phyloP scores from a whole-genome alignment of 2,888 invertebrate genomes.

The Zelleria hepariella region DNA sequence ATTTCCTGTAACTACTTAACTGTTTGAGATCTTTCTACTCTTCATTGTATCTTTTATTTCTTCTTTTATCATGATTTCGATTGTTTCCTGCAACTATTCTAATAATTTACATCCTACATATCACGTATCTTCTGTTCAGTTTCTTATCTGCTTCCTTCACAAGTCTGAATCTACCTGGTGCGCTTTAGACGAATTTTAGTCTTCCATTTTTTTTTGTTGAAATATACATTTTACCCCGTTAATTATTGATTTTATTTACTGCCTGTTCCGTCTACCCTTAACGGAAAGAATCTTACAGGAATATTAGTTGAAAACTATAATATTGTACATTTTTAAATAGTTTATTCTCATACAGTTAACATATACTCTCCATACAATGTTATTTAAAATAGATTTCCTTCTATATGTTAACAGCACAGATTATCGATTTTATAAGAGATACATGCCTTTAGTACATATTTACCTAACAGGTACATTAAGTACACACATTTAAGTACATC shows the following conservation, averaged over 20 bases:
- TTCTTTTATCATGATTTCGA: too few relatives aligned
- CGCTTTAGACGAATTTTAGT: constrained; percentile 33
- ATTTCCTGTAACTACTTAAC: too few relatives aligned
- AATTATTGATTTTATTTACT: not conserved
- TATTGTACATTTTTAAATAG: constrained; percentile 8
- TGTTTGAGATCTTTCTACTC: too few relatives aligned
- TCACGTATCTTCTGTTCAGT: not conserved
- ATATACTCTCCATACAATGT: constrained; percentile 61
- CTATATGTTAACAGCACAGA: constrained; percentile 52
- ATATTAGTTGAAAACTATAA: not conserved
- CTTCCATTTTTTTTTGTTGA: constrained; percentile 29
- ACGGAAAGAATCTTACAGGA: not conserved
- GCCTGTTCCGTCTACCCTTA: not conserved
- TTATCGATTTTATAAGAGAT: not conserved
- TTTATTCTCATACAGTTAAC: constrained; percentile 61
- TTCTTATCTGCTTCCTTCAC: not conserved
- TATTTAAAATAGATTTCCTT: constrained; percentile 68
- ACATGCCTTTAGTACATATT: constrained; percentile 2
- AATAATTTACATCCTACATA: not conserved
- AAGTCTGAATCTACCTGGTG: constrained; percentile 37
- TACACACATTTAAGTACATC: constrained; percentile 6
- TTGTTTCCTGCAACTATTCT: too few relatives aligned
- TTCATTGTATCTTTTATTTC: too few relatives aligned
- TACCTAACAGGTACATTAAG: constrained; percentile 8
- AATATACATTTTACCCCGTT: not conserved